Conservation (phyloP, 2,113 vertebrate genomes). For the Callionymus lyra region DNA sequence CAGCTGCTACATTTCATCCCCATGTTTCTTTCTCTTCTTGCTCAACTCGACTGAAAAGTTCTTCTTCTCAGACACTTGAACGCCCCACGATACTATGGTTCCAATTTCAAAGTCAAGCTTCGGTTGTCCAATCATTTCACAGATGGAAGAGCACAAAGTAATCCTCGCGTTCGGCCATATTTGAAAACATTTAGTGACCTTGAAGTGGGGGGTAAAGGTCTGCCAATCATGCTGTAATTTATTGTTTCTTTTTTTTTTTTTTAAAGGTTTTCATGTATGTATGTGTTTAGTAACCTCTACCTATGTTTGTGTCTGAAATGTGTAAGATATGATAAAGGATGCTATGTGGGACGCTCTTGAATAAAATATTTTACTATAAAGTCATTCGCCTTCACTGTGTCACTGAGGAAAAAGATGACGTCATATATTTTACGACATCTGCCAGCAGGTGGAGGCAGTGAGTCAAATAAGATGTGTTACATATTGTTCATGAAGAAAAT, state of each 20-base stretch:
- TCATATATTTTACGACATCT: constrained; percentile 23
- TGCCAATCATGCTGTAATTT: constrained; percentile 22
- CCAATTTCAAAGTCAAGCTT: constrained; percentile 11
- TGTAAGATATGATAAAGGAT: constrained; percentile 51
- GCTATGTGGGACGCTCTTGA: constrained; percentile 46
- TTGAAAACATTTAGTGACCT: constrained; percentile 1
- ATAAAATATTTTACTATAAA: constrained; percentile 58
- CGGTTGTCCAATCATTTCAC: constrained; percentile 23
- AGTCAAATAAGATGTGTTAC: constrained; percentile 10
- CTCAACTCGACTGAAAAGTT: too few relatives aligned
- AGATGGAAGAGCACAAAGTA: constrained; percentile 22
- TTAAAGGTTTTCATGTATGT: constrained; percentile 12
- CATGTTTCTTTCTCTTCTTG: too few relatives aligned
- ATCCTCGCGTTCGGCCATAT: constrained; percentile 8
- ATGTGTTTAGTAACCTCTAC: constrained; percentile 22
- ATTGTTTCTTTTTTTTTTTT: constrained; percentile 7
- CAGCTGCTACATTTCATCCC: constrained; percentile 23
- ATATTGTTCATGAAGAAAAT: too few relatives aligned
- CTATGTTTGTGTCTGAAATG: constrained; percentile 36
- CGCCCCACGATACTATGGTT: neutral
- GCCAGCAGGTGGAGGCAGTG: constrained; percentile 47
- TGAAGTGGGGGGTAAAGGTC: constrained; percentile 6
- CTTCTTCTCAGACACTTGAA: too few relatives aligned
- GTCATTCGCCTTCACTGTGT: neutral
- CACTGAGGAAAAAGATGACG: constrained; percentile 9